These are phyloP conservation scores for Protomyctophum bolini DNA, from an alignment of 2,113 vertebrate species.

Conservation along the genomic window DNA sequence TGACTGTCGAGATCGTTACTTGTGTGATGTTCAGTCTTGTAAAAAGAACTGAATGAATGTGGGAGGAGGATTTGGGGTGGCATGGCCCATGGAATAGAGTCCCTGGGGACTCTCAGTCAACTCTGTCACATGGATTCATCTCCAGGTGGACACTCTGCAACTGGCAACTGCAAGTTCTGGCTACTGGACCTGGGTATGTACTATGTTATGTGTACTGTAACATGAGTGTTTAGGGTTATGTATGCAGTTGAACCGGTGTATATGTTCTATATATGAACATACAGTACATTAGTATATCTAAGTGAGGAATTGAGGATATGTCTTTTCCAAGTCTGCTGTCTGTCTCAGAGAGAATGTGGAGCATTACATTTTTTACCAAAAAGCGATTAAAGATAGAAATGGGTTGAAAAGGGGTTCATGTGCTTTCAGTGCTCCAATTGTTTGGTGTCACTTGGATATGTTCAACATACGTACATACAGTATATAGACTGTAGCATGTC, in stretches of 20 bases:
- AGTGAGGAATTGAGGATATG: too few relatives aligned
- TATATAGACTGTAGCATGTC: too few relatives aligned
- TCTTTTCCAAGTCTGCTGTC: background rate
- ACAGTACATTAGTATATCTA: background rate
- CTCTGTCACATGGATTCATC: constrained; percentile 81
- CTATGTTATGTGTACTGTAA: constrained; percentile 9
- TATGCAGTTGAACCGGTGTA: background rate
- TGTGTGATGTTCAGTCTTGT: too few relatives aligned
- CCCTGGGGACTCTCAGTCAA: constrained; percentile 78
- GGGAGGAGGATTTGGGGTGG: constrained; percentile 13
- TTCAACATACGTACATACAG: too few relatives aligned
- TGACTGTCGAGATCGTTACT: too few relatives aligned
- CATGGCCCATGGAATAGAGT: constrained; percentile 88
- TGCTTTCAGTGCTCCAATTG: too few relatives aligned
- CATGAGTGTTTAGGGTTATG: background rate
- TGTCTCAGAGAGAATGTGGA: too few relatives aligned
- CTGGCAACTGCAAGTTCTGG: constrained; percentile 94
- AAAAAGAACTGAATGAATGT: too few relatives aligned
- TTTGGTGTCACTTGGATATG: too few relatives aligned
- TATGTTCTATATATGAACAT: background rate
- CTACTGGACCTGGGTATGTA: constrained; percentile 96
- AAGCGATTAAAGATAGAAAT: too few relatives aligned
- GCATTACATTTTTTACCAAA: too few relatives aligned
- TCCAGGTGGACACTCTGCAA: constrained; percentile 77
- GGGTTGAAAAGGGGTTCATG: too few relatives aligned